A percentile compares a stretch with the other conserved stretches of the same genome.
Conservation (phyloP, 2,797 vertebrate genomes). For the Cynopterus sphinx region DNA sequence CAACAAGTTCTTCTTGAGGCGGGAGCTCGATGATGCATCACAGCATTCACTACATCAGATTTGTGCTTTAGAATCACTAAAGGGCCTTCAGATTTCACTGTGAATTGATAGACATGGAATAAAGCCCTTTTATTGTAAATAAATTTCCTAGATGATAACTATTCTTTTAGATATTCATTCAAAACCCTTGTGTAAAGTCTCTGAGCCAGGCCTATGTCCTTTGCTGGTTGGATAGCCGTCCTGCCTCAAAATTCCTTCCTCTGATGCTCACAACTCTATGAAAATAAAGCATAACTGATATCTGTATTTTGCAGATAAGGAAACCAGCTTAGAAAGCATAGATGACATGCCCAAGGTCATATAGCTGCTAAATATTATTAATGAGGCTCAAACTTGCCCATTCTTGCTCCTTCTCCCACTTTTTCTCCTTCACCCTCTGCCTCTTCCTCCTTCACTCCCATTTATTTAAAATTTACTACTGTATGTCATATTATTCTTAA, state of each 20-base stretch:
- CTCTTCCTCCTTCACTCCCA: background rate
- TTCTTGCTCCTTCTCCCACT: background rate
- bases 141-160: background rate
- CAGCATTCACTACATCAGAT: background rate
- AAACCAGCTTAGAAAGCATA: background rate
- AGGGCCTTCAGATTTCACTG: background rate
- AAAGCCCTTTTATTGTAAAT: background rate
- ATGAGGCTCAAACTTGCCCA: background rate
- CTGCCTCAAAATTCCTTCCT: background rate
- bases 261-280: background rate
- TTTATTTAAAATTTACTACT: background rate
- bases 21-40: background rate
- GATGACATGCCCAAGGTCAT: background rate
- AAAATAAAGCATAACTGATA: background rate
- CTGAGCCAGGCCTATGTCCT: background rate
- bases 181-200: background rate
- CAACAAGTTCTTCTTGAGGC: background rate
- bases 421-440: background rate
- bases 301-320: constrained; percentile 48
- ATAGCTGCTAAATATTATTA: background rate
- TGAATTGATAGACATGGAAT: background rate
- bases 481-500: background rate
- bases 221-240: background rate
- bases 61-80: background rate
- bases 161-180: background rate